Evolutionary conservation across 1,140 invertebrate genomes (phyloP), one percentile per base, ranked within the genome.

Genomic region (Drosophila jambulina): DNA sequence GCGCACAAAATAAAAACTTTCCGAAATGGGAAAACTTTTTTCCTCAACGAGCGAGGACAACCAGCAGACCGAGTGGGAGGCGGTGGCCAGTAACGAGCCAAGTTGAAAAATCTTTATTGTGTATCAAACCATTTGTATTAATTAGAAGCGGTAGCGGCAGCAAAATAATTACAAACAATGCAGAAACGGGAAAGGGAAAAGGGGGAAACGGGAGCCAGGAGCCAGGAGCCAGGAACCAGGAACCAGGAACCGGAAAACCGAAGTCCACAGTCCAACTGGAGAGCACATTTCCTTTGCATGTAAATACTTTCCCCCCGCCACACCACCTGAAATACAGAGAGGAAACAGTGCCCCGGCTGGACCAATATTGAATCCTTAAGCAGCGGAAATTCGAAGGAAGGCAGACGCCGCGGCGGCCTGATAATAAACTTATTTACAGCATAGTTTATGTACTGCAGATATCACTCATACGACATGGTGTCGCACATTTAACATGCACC

Each of bases 21-120:
- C 64, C 78, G 72, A 88, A 88, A 88, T 88, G 85, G 85, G 71
- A 90, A 90, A 90, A 90, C 85, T 90, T 90, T 90, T 90, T 88
- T 90, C 61, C 48, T 78, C 70, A 64, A 84, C 68, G 74, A 71
- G 75, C 64, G 75, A 75, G 84, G 74, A 84, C 67, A 38, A 64
- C n/a, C 57, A 67, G 63, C 27, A 34, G 59, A 42, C 36, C 58
- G 42, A 51, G 12, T 15, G 27, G 25, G 48, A 5, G 27, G 48
- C 4, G 49, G 49, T 51, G 49, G 49, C 43, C 84, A 88, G 86
- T 90, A 90, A 90, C 82, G 78, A 90, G 82, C 42, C 85, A 88
- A 90, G 86, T 91, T 91, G 78, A 91, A 90, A 91, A 85, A 90
- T 90, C 85, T 90, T 91, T 90, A 91, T 90, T 90, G 85, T 90